Percentiles rank a stretch among this genome's conserved stretches.
phyloP scores from a whole-genome alignment of 2,888 invertebrate genomes.

The Drosophila algonquin region DNA sequence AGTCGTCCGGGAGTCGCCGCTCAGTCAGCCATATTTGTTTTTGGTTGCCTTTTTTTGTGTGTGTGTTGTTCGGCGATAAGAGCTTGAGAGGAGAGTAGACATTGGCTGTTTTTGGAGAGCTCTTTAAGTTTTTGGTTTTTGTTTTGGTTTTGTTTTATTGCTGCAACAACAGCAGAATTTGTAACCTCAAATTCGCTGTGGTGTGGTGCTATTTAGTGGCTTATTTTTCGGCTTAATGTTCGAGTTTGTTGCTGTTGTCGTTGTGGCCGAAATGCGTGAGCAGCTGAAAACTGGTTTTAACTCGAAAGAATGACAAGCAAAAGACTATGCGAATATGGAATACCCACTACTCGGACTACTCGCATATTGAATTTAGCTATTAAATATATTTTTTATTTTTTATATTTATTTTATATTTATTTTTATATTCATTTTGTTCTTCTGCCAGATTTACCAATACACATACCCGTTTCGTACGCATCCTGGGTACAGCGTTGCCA shows the following conservation, averaged over 20 bases:
- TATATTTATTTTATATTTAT: too few species aligned
- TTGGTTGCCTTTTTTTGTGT: neutral
- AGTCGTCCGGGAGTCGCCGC: neutral
- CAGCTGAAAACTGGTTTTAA: slow-evolving; percentile 60
- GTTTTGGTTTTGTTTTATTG: slow-evolving; percentile 9
- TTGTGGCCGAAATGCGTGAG: slow-evolving; percentile 55
- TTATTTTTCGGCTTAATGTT: slow-evolving; percentile 61
- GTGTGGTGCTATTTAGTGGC: slow-evolving; percentile 37
- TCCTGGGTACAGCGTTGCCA: slow-evolving; percentile 52
- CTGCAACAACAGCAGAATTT: slow-evolving; percentile 44
- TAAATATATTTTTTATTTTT: too few species aligned
- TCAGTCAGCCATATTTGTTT: slow-evolving; percentile 21
- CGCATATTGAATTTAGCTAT: neutral
- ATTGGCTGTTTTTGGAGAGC: slow-evolving; percentile 37
- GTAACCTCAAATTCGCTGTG: slow-evolving; percentile 61
- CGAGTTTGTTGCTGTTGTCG: slow-evolving; percentile 34
- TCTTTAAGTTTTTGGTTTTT: slow-evolving; percentile 21
- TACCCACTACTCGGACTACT: neutral
- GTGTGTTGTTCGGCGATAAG: slow-evolving; percentile 19
- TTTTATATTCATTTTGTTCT: too few species aligned
- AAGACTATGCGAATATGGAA: neutral
- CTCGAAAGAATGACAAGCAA: slow-evolving; percentile 33
- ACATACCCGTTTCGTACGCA: neutral
- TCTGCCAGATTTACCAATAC: too few species aligned
- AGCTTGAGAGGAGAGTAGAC: slow-evolving; percentile 12